Percentiles rank a stretch among this genome's conserved stretches.
These are phyloP conservation scores for Pinna nobilis DNA, from an alignment of 1,140 invertebrate genomes.

Conservation along the genomic window DNA sequence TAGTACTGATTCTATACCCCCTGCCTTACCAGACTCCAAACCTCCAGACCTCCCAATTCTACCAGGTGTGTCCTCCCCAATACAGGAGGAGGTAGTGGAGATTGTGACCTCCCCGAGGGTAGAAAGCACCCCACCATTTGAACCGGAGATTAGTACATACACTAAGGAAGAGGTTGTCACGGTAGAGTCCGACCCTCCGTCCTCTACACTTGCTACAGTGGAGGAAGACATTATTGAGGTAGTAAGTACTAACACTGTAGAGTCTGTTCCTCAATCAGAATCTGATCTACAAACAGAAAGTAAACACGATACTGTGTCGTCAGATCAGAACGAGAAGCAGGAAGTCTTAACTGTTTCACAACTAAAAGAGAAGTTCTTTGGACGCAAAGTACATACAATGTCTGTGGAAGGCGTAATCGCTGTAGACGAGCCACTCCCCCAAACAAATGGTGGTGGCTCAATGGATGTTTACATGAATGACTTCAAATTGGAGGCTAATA, in stretches of 20 bases:
- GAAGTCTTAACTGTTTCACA: too few relatives aligned
- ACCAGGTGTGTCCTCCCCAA: background rate
- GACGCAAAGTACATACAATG: slow-evolving; percentile 9
- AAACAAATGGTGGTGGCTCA: background rate
- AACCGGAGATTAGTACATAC: background rate
- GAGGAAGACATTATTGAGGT: background rate
- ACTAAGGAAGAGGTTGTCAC: background rate
- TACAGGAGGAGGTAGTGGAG: background rate
- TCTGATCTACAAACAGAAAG: too few relatives aligned
- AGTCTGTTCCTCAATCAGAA: too few relatives aligned
- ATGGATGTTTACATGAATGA: slow-evolving; percentile 30
- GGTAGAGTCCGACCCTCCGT: background rate
- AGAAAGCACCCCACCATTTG: background rate
- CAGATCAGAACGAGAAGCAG: too few relatives aligned
- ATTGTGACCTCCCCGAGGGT: background rate
- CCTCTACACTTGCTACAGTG: background rate
- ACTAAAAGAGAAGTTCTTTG: slow-evolving; percentile 7
- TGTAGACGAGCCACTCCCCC: background rate
- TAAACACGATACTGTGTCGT: too few relatives aligned
- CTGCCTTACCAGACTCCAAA: slow-evolving; percentile 7
- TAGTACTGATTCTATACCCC: slow-evolving; percentile 14
- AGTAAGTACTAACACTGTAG: background rate
- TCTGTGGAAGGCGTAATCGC: too few relatives aligned
- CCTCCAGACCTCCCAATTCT: slow-evolving; percentile 11
- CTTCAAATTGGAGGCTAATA: slow-evolving; percentile 33